Percentiles rank a stretch among this genome's conserved stretches.
Evolutionary conservation across 64 coral and sea anemone genomes (phyloP).

Genomic region (Exaiptasia diaphana): DNA sequence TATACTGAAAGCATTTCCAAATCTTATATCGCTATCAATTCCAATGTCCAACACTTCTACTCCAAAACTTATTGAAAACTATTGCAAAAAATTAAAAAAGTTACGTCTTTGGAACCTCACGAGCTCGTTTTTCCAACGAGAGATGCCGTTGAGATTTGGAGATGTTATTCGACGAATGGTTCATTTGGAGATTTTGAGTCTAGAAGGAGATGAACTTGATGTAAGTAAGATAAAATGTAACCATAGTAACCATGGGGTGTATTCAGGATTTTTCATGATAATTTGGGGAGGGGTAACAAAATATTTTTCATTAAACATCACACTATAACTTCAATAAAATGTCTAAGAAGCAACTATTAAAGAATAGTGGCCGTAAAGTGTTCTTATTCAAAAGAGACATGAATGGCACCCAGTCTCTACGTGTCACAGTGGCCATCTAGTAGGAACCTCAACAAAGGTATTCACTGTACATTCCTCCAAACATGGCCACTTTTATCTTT

Average conservation of each 20-base stretch:
- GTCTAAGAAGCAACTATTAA: neutral
- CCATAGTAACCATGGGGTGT: neutral
- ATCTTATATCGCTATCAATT: neutral
- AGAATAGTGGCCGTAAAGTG: no score
- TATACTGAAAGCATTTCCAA: neutral
- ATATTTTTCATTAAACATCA: neutral
- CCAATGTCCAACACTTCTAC: neutral
- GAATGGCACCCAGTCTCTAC: no score
- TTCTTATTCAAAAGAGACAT: no score
- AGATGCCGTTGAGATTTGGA: neutral
- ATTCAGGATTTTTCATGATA: neutral
- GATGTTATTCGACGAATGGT: neutral
- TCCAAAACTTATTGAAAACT: neutral
- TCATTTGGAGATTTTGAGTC: neutral
- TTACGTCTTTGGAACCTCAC: neutral
- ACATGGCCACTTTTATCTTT: no score
- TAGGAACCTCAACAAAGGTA: no score
- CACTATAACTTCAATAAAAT: neutral
- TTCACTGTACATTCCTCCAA: no score
- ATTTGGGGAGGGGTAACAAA: neutral
- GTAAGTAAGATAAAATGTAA: neutral
- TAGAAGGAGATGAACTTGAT: neutral
- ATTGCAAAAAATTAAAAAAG: neutral
- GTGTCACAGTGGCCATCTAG: no score
- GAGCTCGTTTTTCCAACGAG: neutral